Percentiles rank a stretch among this genome's conserved stretches.
phyloP scores from a whole-genome alignment of 1,140 invertebrate species.

The Drosophila parabipectinata region DNA sequence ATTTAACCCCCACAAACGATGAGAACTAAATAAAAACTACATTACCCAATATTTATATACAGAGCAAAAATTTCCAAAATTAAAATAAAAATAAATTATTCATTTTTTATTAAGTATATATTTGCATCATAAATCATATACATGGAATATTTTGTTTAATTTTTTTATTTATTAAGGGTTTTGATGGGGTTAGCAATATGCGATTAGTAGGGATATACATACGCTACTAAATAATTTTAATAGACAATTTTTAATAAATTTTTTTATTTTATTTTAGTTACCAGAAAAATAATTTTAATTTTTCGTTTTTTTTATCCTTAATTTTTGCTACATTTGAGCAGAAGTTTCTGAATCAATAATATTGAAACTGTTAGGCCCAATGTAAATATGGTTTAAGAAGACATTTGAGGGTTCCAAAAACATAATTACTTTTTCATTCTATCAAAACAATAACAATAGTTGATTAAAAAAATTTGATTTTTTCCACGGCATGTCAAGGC shows the following conservation, averaged over 20 bases:
- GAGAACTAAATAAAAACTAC: too few relatives aligned
- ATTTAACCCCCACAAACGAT: too few relatives aligned
- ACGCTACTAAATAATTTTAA: constrained; percentile 54
- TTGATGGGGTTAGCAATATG: constrained; percentile 37
- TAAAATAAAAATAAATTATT: constrained; percentile 1
- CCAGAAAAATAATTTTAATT: constrained; percentile 4
- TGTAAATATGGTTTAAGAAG: constrained; percentile 47
- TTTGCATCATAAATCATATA: constrained; percentile 69
- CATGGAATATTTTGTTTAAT: constrained; percentile 52
- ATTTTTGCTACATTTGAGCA: constrained; percentile 3
- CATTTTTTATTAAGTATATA: constrained; percentile 59
- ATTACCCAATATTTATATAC: too few relatives aligned
- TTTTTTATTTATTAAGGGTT: constrained; percentile 46
- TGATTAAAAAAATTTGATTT: neutral
- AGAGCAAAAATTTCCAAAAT: neutral
- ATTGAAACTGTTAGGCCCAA: constrained; percentile 3
- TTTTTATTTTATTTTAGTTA: constrained; percentile 7
- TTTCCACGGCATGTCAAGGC: neutral
- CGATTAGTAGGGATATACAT: constrained; percentile 43
- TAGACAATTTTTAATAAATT: constrained; percentile 30
- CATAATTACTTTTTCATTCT: neutral
- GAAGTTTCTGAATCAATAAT: constrained; percentile 14
- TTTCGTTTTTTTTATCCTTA: constrained; percentile 3
- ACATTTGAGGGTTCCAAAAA: constrained; percentile 30
- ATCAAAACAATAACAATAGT: neutral